These are phyloP conservation scores for Phaonia tiefii DNA, from an alignment of 2,888 invertebrate genomes.

Conservation along the genomic window DNA sequence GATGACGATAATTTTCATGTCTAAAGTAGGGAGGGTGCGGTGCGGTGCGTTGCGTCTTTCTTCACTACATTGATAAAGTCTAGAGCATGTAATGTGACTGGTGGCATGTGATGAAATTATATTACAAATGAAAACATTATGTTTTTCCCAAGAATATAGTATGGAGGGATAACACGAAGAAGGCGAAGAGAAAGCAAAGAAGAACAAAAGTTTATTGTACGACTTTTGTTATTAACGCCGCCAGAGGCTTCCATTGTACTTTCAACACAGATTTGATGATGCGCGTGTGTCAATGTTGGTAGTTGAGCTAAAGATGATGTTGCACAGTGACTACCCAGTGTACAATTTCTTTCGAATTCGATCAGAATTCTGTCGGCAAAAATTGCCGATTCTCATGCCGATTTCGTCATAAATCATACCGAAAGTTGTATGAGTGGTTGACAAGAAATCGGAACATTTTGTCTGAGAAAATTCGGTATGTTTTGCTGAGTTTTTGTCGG, in stretches of 20 bases:
- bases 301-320: neutral
- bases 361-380: neutral
- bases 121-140: conserved; percentile 30
- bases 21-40: too few species aligned
- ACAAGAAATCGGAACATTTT: too few species aligned
- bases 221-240: neutral
- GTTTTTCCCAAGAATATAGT: conserved; percentile 3
- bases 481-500: too few species aligned
- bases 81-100: too few species aligned
- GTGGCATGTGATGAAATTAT: conserved; percentile 20
- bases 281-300: too few species aligned
- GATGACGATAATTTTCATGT: too few species aligned
- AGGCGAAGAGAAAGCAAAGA: neutral
- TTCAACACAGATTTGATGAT: neutral
- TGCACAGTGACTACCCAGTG: too few species aligned
- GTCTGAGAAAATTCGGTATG: too few species aligned
- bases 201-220: neutral
- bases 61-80: too few species aligned
- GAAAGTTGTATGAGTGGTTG: too few species aligned
- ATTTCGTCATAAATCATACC: too few species aligned
- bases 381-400: neutral
- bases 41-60: too few species aligned
- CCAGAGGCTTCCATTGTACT: neutral
- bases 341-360: neutral
- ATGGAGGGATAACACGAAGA: neutral